Evolutionary conservation across 2,888 invertebrate species (phyloP), one percentile per base, ranked within the genome.

Genomic region (Melinaea marsaeus): DNA sequence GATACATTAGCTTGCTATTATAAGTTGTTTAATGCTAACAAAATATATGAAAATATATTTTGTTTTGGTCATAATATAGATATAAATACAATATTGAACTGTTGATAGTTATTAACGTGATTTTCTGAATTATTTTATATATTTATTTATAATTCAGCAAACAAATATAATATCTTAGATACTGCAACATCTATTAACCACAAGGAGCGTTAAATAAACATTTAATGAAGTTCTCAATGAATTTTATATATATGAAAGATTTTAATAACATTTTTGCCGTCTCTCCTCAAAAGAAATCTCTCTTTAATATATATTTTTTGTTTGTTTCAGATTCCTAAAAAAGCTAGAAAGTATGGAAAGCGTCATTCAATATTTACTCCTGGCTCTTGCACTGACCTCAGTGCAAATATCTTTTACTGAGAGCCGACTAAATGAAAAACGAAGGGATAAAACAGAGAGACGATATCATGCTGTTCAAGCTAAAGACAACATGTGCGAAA

Each of bases 401-500:
- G 85, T 86, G 82, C 90, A 90, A 88, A 90, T 90, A 90, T 88
- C 90, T 75, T 85, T 84, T 81, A 87, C 89, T 74, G 90, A 90
- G 78, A 89, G 89, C 80, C 86, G 89, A 72, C 85, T 88, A 81
- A 89, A 87, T 89, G 90, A 90, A 84, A 90, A 90, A 85, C 90
- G 90, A 70, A 83, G 90, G 73, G 88, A 90, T 80, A 90, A 90
- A 87, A 88, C 84, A 68, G 89, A 89, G 75, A 82, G 90, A 68
- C 79, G 86, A 71, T 81, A 85, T 75, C 86, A 88, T 69, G 75
- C 83, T 22, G 78, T 80, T 48, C 84, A 84, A 74, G 79, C 80
- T 64, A 85, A 86, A 79, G 86, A 89, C 78, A 93, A 93, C 80
- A 89, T 93, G 73, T 93, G 93, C 79, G 92, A 92, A 76, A 91